These are phyloP conservation scores for Mirza zaza DNA, from an alignment of 2,113 vertebrate genomes.

Conservation along the genomic window DNA sequence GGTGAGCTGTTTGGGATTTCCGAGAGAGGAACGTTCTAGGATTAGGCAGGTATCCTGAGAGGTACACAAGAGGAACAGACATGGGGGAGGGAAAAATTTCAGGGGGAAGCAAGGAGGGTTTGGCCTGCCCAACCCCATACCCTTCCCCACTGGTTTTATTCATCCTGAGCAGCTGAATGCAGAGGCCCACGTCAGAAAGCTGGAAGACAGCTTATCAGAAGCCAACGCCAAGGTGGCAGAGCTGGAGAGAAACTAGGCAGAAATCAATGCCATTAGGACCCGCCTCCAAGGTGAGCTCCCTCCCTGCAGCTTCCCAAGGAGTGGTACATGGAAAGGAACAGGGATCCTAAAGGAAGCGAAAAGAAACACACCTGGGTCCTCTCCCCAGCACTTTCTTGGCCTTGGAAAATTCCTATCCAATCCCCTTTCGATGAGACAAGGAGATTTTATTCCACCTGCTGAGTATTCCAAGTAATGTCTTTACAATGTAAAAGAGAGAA, in stretches of 20 bases:
- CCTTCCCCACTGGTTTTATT: not conserved
- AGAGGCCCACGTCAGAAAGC: slow-evolving; percentile 74
- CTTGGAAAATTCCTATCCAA: not conserved
- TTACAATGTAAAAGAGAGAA: not conserved
- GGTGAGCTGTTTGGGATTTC: not conserved
- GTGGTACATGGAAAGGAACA: not conserved
- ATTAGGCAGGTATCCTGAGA: not conserved
- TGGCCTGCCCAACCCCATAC: not conserved
- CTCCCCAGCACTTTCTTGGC: not conserved
- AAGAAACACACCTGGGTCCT: not conserved
- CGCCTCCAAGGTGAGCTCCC: slow-evolving; percentile 82
- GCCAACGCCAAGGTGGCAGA: slow-evolving; percentile 80
- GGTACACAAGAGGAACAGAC: not conserved
- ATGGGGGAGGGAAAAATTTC: not conserved
- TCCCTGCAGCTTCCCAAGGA: slow-evolving; percentile 42
- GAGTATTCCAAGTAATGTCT: not conserved
- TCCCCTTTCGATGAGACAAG: not conserved
- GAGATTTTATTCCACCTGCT: not conserved
- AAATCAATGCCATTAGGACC: slow-evolving; percentile 82
- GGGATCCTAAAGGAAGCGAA: not conserved
- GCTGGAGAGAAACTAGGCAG: slow-evolving; percentile 84
- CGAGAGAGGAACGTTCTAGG: not conserved
- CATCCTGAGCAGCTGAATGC: slow-evolving; percentile 79
- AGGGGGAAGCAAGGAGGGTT: too few species aligned
- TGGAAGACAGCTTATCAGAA: slow-evolving; percentile 86